phyloP scores from a whole-genome alignment of 2,888 invertebrate genomes.

The Perdita meconis region DNA sequence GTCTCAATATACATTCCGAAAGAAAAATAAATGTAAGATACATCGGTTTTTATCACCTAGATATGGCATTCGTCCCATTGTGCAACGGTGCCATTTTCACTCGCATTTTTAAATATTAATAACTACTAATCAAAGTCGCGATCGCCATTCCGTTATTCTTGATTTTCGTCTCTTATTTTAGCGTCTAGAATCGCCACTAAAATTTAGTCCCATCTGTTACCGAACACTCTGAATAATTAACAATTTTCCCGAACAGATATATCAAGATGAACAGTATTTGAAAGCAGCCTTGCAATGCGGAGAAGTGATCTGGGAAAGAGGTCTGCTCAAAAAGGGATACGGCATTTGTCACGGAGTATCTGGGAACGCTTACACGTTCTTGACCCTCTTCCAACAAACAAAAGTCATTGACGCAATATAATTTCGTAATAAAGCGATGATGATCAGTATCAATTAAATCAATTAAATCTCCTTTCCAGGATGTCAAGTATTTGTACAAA shows the following conservation, averaged over 20 bases:
- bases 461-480: constrained; percentile 82
- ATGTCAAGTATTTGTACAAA: constrained; percentile 89
- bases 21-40: too few relatives aligned
- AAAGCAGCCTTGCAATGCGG: constrained; percentile 89
- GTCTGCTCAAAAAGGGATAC: constrained; percentile 92
- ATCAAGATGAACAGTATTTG: constrained; percentile 88
- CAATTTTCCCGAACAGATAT: constrained; percentile 85
- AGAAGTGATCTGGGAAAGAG: constrained; percentile 92
- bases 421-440: not conserved
- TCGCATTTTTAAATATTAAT: too few relatives aligned
- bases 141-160: too few relatives aligned
- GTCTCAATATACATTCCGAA: too few relatives aligned
- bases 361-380: constrained; percentile 94
- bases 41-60: too few relatives aligned
- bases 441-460: constrained; percentile 15
- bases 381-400: constrained; percentile 91
- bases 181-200: too few relatives aligned
- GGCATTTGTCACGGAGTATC: constrained; percentile 95
- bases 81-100: too few relatives aligned
- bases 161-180: too few relatives aligned
- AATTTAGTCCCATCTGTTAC: too few relatives aligned
- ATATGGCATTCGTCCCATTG: too few relatives aligned
- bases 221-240: constrained; percentile 29
- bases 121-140: too few relatives aligned
- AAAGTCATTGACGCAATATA: constrained; percentile 83